Evolutionary conservation across 1,140 invertebrate genomes (phyloP), one percentile per base, ranked within the genome.

Genomic region (Sinonovacula constricta): DNA sequence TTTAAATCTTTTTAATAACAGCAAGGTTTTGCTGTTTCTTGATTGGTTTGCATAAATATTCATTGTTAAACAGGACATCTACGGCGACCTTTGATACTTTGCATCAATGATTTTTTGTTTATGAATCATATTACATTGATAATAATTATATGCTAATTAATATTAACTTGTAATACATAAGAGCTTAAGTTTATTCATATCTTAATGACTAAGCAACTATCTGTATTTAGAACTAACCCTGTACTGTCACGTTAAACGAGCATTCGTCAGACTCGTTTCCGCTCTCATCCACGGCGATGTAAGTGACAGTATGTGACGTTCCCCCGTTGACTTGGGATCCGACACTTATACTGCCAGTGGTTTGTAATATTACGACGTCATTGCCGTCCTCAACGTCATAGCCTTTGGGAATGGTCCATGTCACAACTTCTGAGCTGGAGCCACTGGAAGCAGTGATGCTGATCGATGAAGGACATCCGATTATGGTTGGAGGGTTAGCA

Each of bases 261-360:
- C 59, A 62, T 34, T 62, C 59, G 12, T 33, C 59, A 18, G 59
- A 62, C 1, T 30, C 31, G 28, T 62, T 62, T 31, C 59, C 59
- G 5, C 31, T 34, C 7, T 10, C 14, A 33, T 62, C 59, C 15
- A 33, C 33, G n/a, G 59, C 59, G 3, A 28, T 15, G 30, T 62
- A 62, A n/a, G 33, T 62, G 12, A 62, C 31, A 34, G 30, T 62
- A 31, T 62, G 18, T 14, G 30, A 28, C 12, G 39, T 14, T n/a
- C 59, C 59, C 2, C 59, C 24, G 15, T 62, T 34, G 4, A 62
- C 15, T 3, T 10, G 1, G 2, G 59, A 34, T 14, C 59, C 59
- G 1, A 34, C 31, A 28, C 15, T 34, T 34, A 33, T 62, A 34
- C 10, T 31, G 1, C 59, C 59, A 31, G 28, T 15, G 4, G 31